Conservation (phyloP, 2,797 vertebrate species). For the Adrianichthys oophorus region DNA sequence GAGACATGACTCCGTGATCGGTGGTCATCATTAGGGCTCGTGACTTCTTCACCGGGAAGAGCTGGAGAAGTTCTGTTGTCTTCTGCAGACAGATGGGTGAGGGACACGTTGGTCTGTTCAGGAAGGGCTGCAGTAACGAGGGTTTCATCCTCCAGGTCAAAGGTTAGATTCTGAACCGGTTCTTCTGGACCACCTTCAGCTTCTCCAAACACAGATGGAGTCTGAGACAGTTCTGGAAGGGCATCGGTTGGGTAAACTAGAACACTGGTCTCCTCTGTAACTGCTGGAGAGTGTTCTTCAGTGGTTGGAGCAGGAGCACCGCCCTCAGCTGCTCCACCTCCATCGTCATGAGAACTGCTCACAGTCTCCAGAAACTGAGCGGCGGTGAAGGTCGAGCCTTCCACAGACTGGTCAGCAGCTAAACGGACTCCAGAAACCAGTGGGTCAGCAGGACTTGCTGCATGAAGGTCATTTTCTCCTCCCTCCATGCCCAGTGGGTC, state of each 20-base stretch:
- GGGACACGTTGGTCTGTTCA: too few relatives aligned
- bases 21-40: too few relatives aligned
- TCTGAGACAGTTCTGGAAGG: neutral
- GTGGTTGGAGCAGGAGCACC: neutral
- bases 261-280: slow-evolving; percentile 1
- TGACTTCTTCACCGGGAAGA: neutral
- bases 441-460: slow-evolving; percentile 22
- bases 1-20: too few relatives aligned
- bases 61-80: too few relatives aligned
- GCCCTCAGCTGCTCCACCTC: slow-evolving; percentile 48
- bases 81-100: too few relatives aligned
- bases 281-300: slow-evolving; percentile 7
- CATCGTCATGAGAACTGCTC: slow-evolving; percentile 51
- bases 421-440: slow-evolving; percentile 23
- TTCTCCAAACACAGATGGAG: neutral
- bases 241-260: neutral
- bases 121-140: neutral
- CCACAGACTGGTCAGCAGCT: slow-evolving; percentile 35
- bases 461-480: slow-evolving; percentile 38
- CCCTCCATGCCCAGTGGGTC: slow-evolving; percentile 37
- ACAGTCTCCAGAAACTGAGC: slow-evolving; percentile 25
- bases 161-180: too few relatives aligned
- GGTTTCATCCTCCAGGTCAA: slow-evolving; percentile 2
- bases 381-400: slow-evolving; percentile 20
- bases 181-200: neutral